Evolutionary conservation across 2,888 invertebrate species (phyloP).

Genomic region (Chrysopilus asiliformis): DNA sequence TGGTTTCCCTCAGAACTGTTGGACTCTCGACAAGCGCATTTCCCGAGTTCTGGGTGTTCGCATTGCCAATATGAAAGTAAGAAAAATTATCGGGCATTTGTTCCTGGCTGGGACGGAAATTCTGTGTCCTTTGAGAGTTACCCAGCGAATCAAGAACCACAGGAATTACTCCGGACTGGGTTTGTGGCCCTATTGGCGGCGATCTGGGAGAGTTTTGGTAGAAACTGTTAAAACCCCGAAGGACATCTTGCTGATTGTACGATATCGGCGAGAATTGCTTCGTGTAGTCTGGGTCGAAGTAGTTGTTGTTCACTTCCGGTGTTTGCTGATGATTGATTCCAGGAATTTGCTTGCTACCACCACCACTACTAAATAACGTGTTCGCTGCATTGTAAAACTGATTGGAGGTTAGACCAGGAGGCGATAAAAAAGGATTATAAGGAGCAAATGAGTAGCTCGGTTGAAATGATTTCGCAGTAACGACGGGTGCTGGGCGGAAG

Average conservation of each 20-base stretch:
- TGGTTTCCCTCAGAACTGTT: conserved; percentile 5
- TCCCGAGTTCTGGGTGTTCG: conserved; percentile 11
- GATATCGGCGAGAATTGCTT: conserved; percentile 2
- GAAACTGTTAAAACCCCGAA: background rate
- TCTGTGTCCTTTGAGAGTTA: background rate
- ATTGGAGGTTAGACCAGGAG: conserved; percentile 18
- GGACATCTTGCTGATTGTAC: background rate
- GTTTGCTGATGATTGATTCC: conserved; percentile 1
- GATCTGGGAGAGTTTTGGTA: background rate
- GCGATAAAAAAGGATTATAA: conserved; percentile 29
- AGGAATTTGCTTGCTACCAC: background rate
- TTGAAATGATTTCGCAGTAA: conserved; percentile 25
- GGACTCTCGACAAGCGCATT: conserved; percentile 7
- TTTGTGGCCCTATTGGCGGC: too few species aligned
- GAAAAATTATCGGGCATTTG: conserved; percentile 28
- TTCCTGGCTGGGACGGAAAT: conserved; percentile 1
- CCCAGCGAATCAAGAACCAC: background rate
- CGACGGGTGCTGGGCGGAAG: conserved; percentile 17
- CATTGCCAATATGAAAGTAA: conserved; percentile 34
- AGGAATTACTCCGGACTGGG: too few species aligned
- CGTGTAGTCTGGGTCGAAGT: too few species aligned
- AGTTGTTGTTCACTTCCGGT: conserved; percentile 1
- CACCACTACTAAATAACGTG: conserved; percentile 7
- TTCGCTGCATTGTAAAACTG: conserved; percentile 10
- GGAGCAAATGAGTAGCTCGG: conserved; percentile 23